Percentiles rank a stretch among this genome's conserved stretches.
These are phyloP conservation scores for Conus canariensis DNA, from an alignment of 2,888 invertebrate genomes.

Conservation along the genomic window DNA sequence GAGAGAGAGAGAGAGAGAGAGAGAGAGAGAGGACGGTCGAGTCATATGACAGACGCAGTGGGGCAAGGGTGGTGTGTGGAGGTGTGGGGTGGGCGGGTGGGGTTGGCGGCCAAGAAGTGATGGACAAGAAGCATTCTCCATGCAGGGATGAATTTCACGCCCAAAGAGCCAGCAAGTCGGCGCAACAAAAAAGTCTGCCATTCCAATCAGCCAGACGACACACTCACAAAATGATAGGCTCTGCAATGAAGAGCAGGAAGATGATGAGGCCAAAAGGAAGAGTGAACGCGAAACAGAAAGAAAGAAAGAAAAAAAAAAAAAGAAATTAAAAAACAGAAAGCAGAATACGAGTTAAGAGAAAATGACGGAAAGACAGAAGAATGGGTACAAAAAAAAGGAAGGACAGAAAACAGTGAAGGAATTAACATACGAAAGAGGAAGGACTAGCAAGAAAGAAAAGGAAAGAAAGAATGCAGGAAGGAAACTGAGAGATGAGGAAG, in stretches of 20 bases:
- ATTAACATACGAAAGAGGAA: background rate
- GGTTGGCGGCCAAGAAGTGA: background rate
- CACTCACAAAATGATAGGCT: background rate
- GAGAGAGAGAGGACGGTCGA: background rate
- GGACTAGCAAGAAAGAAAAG: background rate
- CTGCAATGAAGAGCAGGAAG: background rate
- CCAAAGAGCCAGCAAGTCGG: no score
- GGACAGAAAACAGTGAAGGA: no score
- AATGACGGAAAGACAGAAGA: background rate
- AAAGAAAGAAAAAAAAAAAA: background rate
- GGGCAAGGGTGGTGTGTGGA: background rate
- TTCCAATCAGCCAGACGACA: background rate
- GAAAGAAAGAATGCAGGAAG: background rate
- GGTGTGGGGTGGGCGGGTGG: background rate
- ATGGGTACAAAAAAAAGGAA: background rate
- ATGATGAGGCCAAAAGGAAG: background rate
- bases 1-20: background rate
- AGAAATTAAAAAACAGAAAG: background rate
- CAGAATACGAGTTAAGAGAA: background rate
- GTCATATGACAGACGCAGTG: background rate
- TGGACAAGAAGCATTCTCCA: background rate
- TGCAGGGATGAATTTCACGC: no score
- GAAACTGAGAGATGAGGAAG: background rate
- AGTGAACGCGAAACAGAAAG: background rate
- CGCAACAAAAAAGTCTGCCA: background rate